Percentiles rank a stretch among this genome's conserved stretches.
These are phyloP conservation scores for Hydrochoerus hydrochaeris DNA, from an alignment of 2,113 vertebrate genomes.

Conservation along the genomic window DNA sequence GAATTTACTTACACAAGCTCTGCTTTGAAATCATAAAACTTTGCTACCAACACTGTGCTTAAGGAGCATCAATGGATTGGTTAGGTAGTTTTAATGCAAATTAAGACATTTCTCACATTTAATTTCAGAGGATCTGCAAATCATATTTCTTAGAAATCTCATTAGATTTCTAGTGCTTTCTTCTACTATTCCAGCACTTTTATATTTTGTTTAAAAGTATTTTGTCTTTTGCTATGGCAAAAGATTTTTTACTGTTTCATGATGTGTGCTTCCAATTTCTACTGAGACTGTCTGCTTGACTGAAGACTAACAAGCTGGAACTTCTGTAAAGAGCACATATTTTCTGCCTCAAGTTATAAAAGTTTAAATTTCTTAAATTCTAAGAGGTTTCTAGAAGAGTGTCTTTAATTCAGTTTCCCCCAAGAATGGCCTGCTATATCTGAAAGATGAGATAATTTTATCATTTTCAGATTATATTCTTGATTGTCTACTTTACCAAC, in stretches of 20 bases:
- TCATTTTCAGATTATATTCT: conserved; percentile 27
- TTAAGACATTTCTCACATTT: conserved; percentile 57
- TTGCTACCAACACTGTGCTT: background rate
- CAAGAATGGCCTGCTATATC: conserved; percentile 10
- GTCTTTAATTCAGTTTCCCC: conserved; percentile 38
- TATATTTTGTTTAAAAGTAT: conserved; percentile 55
- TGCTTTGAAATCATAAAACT: conserved; percentile 24
- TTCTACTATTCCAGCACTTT: conserved; percentile 20
- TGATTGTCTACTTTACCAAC: background rate
- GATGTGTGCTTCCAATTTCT: conserved; percentile 49
- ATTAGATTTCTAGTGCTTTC: conserved; percentile 52
- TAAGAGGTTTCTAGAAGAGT: conserved; percentile 65
- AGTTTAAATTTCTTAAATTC: conserved; percentile 48
- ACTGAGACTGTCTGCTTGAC: conserved; percentile 14
- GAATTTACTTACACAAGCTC: background rate
- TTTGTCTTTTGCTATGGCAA: conserved; percentile 52
- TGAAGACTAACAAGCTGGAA: conserved; percentile 52
- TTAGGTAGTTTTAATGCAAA: conserved; percentile 59
- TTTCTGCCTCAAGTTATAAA: conserved; percentile 52
- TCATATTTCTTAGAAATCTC: conserved; percentile 53
- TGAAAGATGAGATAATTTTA: conserved; percentile 37
- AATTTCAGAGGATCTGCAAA: conserved; percentile 62
- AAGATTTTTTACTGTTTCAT: conserved; percentile 55
- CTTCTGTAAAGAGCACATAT: background rate
- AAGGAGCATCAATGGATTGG: background rate